Percentiles rank a stretch among this genome's conserved stretches.
Evolutionary conservation across 2,888 invertebrate genomes (phyloP).

Genomic region (Meganola albula): DNA sequence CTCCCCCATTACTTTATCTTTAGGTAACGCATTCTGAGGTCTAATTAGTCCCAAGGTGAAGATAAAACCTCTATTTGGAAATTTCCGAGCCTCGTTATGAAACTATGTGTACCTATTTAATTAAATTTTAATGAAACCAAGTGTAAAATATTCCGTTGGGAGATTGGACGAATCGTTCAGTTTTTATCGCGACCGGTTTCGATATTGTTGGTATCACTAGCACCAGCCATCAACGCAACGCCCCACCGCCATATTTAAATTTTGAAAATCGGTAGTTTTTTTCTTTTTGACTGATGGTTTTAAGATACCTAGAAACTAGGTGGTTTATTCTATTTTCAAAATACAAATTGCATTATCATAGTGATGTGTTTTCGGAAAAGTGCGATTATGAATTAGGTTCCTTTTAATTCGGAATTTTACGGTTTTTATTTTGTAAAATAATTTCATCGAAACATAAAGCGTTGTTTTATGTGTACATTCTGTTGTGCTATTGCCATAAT

Average conservation of each 20-base stretch:
- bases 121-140: constrained; percentile 37
- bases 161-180: constrained; percentile 24
- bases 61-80: constrained; percentile 61
- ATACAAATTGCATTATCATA: too few relatives aligned
- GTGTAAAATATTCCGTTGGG: constrained; percentile 26
- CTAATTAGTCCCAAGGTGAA: constrained; percentile 48
- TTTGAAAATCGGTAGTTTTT: constrained; percentile 28
- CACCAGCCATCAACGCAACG: constrained; percentile 13
- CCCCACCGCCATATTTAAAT: constrained; percentile 34
- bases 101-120: constrained; percentile 26
- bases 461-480: too few relatives aligned
- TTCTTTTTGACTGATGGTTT: too few relatives aligned
- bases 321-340: too few relatives aligned
- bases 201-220: constrained; percentile 20
- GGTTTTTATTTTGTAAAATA: constrained; percentile 9
- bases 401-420: too few relatives aligned
- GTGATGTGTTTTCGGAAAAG: too few relatives aligned
- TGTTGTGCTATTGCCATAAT: too few relatives aligned
- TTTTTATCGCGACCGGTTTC: constrained; percentile 35
- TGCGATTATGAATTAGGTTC: too few relatives aligned
- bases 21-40: constrained; percentile 33
- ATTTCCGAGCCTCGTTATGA: constrained; percentile 38
- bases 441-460: too few relatives aligned
- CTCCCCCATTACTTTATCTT: constrained; percentile 61
- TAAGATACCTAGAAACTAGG: too few relatives aligned